Conservation (phyloP, 2,113 vertebrate genomes). For the Chionis minor region DNA sequence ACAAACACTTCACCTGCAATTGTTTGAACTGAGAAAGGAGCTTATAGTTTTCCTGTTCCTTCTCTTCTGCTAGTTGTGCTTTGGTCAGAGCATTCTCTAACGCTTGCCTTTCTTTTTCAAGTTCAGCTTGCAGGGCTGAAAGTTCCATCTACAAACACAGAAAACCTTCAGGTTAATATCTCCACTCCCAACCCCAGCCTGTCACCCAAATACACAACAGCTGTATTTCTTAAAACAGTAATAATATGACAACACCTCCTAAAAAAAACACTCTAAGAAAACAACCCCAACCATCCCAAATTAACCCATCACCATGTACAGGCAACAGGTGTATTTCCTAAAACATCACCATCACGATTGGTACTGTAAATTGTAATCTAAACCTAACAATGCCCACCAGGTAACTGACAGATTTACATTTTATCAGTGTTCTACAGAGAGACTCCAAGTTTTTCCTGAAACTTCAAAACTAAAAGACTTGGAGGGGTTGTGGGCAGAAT, state of each 20-base stretch:
- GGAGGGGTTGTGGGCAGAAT: background rate
- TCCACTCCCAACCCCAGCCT: background rate
- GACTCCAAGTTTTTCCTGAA: background rate
- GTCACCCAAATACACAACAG: background rate
- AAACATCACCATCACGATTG: background rate
- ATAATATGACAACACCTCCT: background rate
- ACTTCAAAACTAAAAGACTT: background rate
- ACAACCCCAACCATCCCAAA: background rate
- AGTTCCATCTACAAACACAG: conserved; percentile 73
- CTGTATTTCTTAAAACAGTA: background rate
- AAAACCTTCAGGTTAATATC: background rate
- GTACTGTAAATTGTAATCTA: background rate
- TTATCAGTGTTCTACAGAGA: background rate
- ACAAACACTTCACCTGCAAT: conserved; percentile 74
- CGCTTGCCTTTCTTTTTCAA: conserved; percentile 78
- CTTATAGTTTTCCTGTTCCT: conserved; percentile 72
- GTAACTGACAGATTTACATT: background rate
- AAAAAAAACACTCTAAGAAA: background rate
- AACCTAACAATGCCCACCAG: background rate
- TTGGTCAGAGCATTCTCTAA: conserved; percentile 74
- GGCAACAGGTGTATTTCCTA: background rate
- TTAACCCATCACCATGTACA: background rate
- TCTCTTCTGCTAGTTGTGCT: conserved; percentile 75
- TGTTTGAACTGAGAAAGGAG: conserved; percentile 73
- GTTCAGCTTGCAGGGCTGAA: conserved; percentile 77